phyloP scores from a whole-genome alignment of 2,113 vertebrate species.

The Petroica traversi region DNA sequence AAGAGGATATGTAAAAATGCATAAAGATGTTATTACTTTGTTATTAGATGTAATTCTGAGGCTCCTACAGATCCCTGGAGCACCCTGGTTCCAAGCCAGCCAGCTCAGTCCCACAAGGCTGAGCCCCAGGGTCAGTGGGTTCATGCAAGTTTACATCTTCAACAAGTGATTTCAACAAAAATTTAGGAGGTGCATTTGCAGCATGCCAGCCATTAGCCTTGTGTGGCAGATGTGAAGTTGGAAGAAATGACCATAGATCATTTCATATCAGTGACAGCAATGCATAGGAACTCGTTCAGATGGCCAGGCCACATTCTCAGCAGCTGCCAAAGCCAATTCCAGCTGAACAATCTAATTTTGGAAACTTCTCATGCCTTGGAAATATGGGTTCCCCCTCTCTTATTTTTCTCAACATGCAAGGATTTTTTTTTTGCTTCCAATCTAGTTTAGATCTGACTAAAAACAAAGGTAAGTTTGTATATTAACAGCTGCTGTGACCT shows the following conservation, averaged over 20 bases:
- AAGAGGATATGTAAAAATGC: not conserved
- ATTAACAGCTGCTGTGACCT: not conserved
- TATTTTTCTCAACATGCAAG: not conserved
- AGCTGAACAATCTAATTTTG: not conserved
- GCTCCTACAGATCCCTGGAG: not conserved
- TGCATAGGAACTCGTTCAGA: not conserved
- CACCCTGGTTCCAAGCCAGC: not conserved
- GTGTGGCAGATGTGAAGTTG: not conserved
- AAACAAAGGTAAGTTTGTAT: not conserved
- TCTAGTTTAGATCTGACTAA: not conserved
- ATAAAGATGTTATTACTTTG: not conserved
- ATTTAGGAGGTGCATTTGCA: not conserved
- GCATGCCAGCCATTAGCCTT: not conserved
- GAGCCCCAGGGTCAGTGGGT: not conserved
- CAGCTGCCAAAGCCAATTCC: not conserved
- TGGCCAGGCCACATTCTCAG: not conserved
- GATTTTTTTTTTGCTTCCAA: not conserved
- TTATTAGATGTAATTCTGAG: not conserved
- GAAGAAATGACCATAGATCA: not conserved
- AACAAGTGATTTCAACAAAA: not conserved
- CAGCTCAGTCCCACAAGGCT: fast-evolving
- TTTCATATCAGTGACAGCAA: not conserved
- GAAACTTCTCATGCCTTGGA: not conserved
- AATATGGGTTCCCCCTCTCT: not conserved
- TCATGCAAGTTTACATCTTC: not conserved